Base-by-base conservation (phyloP, 2,113 vertebrate species). In the Dipodomys spectabilis region DNA sequence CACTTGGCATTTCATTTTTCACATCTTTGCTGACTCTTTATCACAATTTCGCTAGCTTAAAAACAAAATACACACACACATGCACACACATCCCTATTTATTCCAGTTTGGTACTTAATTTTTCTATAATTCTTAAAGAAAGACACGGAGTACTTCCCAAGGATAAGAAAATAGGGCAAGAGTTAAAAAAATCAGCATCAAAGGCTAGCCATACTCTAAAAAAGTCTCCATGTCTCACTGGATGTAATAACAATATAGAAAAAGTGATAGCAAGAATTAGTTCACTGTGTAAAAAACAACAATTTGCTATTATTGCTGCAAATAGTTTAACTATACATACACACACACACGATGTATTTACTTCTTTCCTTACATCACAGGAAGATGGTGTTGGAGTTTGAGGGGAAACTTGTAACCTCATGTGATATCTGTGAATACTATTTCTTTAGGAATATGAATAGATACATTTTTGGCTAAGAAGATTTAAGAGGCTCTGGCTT, bases 1-100 rank as follows among this genome's bases (percentile, higher is more conserved):
- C 32, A 93, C 88, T 44, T 96, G 86, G 89, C 64, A 96, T 92
- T 91, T 96, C 85, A 89, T 92, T 87, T 92, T 95, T 95, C 89
- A 95, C 49, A 78, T 74, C 93, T 65, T 44, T 60, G 93, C 83
- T 71, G 39, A 91, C 68, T 39, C 60, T 88, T 94, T 32, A 92
- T 93, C 90, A 85, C 20, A 82, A 93, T 88, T 90, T 80, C 84
- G 96, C 92, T 95, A 85, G 69, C 85, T 96, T 78, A 90, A 93
- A 95, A 95, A 90, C 65, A 94, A 94, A 96, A 93, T 49, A 74
- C 53, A 88, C 20, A 67, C 25, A 93, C 95, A 86, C 85, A 91
- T 68, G 12, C 28, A 88, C 20, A 67, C 95, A 86, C 87, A 91
- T 73, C 28, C 73, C 44, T 28, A 78, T 79, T 32, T 82, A n/a